Evolutionary conservation across 1,140 invertebrate species (phyloP), one percentile per base, ranked within the genome.

Genomic region (Manduca sexta): DNA sequence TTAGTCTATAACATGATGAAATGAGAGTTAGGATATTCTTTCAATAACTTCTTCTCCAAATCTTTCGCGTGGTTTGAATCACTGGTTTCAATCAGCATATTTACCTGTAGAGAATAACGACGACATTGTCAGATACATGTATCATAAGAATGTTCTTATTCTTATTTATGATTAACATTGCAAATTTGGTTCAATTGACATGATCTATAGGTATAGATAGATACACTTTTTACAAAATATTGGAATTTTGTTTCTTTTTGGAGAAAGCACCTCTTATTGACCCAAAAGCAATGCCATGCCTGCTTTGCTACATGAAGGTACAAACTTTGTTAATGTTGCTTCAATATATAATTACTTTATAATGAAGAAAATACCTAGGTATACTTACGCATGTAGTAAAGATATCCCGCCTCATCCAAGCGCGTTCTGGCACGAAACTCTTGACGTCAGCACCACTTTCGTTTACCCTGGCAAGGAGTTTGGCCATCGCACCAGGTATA

Each of bases 401-500:
- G 2, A 97, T 90, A 76, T 97, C 94, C 7, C 89, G 89, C 37
- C 90, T 89, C 12, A 97, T 88, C 95, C 95, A 97, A 8, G 95
- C 93, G 56, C 95, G 86, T 75, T 97, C 95, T 70, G 97, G 95
- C 72, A 94, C 91, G 34, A 97, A 94, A 67, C 96, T 95, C 81
- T 96, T 97, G 42, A 97, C 94, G 15, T 93, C 94, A 1, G 94
- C 94, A 2, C 95, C 95, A 17, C 92, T 76, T 4, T 89, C 88
- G 0, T 89, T 88, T 1, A 97, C 83, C 11, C 92, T 63, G 55
- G 88, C 88, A 45, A 93, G 93, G 0, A 97, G 84, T 67, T 96
- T 94, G n/a, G 93, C 90, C 29, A 97, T 94, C 10, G 94, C 94
- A 15, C 93, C 93, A 0, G 93, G 94, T 52, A 93, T 82, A 79